Conservation (phyloP, 2,113 vertebrate genomes). For the Athene cunicularia region DNA sequence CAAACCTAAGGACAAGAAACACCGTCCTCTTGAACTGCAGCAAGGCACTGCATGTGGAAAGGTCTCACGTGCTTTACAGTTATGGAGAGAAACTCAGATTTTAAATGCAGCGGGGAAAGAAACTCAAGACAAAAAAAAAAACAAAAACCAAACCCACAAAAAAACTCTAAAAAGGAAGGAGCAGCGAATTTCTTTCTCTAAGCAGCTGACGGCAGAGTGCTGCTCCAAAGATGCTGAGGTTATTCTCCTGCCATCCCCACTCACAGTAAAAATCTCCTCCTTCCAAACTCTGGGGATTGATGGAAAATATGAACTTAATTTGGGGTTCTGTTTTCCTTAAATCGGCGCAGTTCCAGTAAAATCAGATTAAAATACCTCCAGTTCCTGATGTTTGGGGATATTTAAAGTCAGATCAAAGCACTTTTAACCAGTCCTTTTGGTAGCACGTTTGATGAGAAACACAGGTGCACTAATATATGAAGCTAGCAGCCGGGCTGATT, state of each 20-base stretch:
- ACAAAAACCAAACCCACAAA: too few relatives aligned
- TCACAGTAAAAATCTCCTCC: not conserved
- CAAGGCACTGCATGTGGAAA: not conserved
- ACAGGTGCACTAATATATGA: conserved; percentile 64
- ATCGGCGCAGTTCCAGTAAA: conserved; percentile 65
- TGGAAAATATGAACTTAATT: conserved; percentile 67
- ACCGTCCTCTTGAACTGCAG: accelerated
- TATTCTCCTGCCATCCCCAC: not conserved
- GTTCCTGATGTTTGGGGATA: conserved; percentile 69
- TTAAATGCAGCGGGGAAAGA: not conserved
- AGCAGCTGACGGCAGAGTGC: not conserved
- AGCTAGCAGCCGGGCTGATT: conserved; percentile 35
- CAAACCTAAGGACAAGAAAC: not conserved
- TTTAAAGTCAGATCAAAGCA: conserved; percentile 75
- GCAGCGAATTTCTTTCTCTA: not conserved
- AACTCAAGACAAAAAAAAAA: not conserved
- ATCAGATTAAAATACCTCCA: conserved; percentile 74
- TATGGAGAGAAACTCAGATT: accelerated
- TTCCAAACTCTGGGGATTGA: not conserved
- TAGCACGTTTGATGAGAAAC: conserved; percentile 74
- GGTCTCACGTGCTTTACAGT: accelerated
- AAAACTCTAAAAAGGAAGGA: not conserved
- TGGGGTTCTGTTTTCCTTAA: conserved; percentile 63
- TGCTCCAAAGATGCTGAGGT: not conserved
- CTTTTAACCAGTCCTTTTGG: conserved; percentile 63